Base-by-base conservation (phyloP, 2,797 vertebrate species). In the Halcyon leucocephala region DNA sequence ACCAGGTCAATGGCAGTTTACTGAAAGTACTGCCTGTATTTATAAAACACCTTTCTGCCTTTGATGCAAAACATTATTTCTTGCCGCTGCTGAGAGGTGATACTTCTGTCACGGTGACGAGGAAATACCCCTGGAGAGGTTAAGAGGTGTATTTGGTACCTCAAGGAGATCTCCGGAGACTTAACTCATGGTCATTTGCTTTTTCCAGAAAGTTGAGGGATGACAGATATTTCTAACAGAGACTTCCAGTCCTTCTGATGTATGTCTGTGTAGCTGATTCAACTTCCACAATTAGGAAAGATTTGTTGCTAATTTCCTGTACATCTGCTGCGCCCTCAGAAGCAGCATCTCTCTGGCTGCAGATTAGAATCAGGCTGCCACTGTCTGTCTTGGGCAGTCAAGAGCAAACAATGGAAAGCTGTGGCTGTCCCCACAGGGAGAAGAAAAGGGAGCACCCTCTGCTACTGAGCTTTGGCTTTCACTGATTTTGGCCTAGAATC, bases 221-320 rank as follows among this genome's bases (percentile, higher is more conserved):
- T 57, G 82, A 15, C 29, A 78, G 78, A 51, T 65, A 57, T 21
- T 86, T 86, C 22, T 71, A 81, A 67, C 19, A 31, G 69, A 89
- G 49, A 83, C 39, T 81, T 88, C 70, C 82, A 86, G 48, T 61
- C 41, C 13, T 82, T 65, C 52, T 88, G 61, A 49, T 86, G 62
- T 70, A 21, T 52, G 66, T 85, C 49, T 83, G 33, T 49, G 69
- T 41, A 85, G 65, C 79, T 67, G 61, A 94, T 86, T 78, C 83
- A 83, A 7, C 77, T 90, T 93, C 61, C 89, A 90, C 76, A 86
- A 57, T 89, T 93, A 86, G 90, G 87, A 67, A 66, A 54, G 82
- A 81, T 70, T 91, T 90, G 52, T 81, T 91, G 72, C 35, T 77
- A 7, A 54, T 91, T 91, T 96, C 94, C 94, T 95, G 85, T 88